Conservation (phyloP, 37 sponge, comb jelly and placozoan species). For the Ianthella basta region DNA sequence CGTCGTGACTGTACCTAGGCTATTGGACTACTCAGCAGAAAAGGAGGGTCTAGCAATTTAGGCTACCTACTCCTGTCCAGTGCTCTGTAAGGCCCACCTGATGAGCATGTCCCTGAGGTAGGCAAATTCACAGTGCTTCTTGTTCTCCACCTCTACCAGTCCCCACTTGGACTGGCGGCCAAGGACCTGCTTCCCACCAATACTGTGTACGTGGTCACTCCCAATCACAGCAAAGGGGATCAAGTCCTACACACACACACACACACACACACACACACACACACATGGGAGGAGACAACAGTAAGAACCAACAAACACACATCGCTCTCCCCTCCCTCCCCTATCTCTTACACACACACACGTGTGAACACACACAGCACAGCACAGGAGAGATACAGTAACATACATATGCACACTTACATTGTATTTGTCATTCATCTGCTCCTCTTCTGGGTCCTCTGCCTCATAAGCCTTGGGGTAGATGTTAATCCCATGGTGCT, state of each 20-base stretch:
- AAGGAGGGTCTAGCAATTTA: no score
- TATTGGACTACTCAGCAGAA: no score
- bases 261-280: conserved; percentile 40
- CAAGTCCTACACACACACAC: conserved; percentile 52
- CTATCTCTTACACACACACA: neutral
- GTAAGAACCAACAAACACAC: neutral
- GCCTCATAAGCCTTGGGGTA: conserved; percentile 85
- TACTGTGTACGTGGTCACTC: conserved; percentile 74
- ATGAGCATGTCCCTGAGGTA: conserved; percentile 97
- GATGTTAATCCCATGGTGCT: conserved; percentile 80
- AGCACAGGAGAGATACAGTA: no score
- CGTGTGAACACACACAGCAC: neutral
- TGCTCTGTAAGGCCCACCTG: conserved; percentile 54
- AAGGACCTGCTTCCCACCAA: conserved; percentile 80
- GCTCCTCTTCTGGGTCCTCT: conserved; percentile 93
- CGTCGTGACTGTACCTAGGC: no score
- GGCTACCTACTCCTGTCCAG: no score
- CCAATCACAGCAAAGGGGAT: conserved; percentile 98
- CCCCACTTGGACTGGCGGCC: conserved; percentile 98
- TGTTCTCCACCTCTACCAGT: conserved; percentile 97
- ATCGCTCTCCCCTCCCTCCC: conserved; percentile 28
- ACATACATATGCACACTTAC: neutral
- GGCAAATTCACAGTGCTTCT: conserved; percentile 95
- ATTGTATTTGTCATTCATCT: conserved; percentile 57
- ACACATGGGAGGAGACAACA: conserved; percentile 15